Conservation (phyloP, 2,113 vertebrate genomes). For the Anguilla rostrata region DNA sequence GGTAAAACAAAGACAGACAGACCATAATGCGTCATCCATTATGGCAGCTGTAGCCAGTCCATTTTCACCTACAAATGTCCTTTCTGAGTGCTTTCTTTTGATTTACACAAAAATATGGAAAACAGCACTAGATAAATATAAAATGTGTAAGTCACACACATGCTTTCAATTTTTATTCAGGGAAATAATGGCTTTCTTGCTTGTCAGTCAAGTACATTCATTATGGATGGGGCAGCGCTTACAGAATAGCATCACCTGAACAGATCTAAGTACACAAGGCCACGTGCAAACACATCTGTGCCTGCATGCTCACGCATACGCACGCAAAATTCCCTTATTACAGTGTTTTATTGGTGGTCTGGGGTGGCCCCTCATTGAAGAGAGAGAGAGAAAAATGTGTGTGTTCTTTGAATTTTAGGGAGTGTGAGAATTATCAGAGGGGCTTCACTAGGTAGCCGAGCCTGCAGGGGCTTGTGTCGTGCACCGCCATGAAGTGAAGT, state of each 20-base stretch:
- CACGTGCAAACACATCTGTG: too few relatives aligned
- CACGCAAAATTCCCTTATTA: background rate
- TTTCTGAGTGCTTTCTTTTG: background rate
- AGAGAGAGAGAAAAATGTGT: background rate
- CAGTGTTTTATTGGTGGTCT: background rate
- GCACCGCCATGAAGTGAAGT: background rate
- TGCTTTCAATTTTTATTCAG: slow-evolving; percentile 12
- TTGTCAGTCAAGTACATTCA: background rate
- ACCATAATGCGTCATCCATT: too few relatives aligned
- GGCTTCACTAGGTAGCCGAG: background rate
- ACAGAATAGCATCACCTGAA: background rate
- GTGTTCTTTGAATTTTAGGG: background rate
- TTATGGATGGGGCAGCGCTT: background rate
- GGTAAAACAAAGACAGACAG: background rate
- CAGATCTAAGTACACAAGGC: background rate
- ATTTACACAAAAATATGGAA: background rate
- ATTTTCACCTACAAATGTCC: background rate
- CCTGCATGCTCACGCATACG: too few relatives aligned
- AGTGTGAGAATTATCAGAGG: background rate
- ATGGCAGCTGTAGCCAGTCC: background rate
- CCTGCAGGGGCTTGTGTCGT: background rate
- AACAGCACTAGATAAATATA: background rate
- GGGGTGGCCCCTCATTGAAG: too few relatives aligned
- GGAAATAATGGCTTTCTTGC: slow-evolving; percentile 12
- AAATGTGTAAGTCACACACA: background rate